phyloP scores from a whole-genome alignment of 2,888 invertebrate species.

The Chrysodeixis includens region DNA sequence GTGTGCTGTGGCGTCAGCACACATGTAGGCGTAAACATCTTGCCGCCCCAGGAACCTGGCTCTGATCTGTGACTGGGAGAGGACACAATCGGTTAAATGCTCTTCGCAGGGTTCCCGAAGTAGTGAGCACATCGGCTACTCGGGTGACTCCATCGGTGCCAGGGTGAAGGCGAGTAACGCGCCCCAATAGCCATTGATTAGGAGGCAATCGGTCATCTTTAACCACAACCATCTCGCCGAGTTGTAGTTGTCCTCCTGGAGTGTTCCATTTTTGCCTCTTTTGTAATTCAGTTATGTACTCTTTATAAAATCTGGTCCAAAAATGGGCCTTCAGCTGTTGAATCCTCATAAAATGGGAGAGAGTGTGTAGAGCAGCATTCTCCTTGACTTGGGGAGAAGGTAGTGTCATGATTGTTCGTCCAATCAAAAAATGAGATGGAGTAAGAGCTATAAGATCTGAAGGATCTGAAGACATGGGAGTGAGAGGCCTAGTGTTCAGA shows the following conservation, averaged over 20 bases:
- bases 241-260: not conserved
- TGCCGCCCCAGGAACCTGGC: not conserved
- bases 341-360: constrained; percentile 17
- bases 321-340: constrained; percentile 13
- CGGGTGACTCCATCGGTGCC: not conserved
- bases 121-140: not conserved
- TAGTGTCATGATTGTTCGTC: constrained; percentile 12
- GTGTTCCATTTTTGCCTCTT: constrained; percentile 12
- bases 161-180: not conserved
- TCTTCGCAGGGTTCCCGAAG: not conserved
- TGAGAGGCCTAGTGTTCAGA: constrained; percentile 30
- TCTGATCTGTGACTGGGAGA: not conserved
- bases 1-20: too few relatives aligned
- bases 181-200: constrained; percentile 11
- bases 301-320: constrained; percentile 9
- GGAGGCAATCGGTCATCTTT: constrained; percentile 13
- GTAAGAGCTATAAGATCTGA: constrained; percentile 16
- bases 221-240: constrained; percentile 14
- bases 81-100: not conserved
- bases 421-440: constrained; percentile 17
- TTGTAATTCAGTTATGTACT: constrained; percentile 14
- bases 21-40: too few relatives aligned
- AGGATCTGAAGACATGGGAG: constrained; percentile 30
- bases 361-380: not conserved
- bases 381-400: constrained; percentile 11